A percentile compares a stretch with the other conserved stretches of the same genome.
Conservation (phyloP, 2,888 invertebrate genomes). For the Harmothoe impar region DNA sequence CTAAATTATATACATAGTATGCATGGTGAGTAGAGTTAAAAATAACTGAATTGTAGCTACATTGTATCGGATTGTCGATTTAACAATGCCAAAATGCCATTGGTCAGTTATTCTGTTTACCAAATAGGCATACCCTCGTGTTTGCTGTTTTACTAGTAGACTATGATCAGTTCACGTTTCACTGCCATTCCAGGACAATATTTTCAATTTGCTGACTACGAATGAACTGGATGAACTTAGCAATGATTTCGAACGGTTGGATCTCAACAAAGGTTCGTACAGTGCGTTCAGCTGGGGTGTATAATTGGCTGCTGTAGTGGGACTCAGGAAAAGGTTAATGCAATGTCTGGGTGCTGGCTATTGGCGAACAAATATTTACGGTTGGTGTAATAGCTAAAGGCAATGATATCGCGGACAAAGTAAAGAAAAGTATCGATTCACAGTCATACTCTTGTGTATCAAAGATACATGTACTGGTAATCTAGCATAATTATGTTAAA, state of each 20-base stretch:
- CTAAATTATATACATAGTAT: not conserved
- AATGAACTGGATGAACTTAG: conserved; percentile 51
- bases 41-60: not conserved
- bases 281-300: not conserved
- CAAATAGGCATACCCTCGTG: too few species aligned
- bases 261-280: conserved; percentile 43
- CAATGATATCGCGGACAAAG: too few species aligned
- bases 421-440: too few species aligned
- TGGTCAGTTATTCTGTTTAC: too few species aligned
- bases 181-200: conserved; percentile 29
- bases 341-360: not conserved
- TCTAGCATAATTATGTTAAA: too few species aligned
- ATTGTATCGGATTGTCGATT: not conserved
- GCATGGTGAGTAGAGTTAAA: not conserved
- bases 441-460: too few species aligned
- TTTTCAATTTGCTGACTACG: conserved; percentile 55
- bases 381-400: too few species aligned
- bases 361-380: not conserved
- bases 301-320: conserved; percentile 2
- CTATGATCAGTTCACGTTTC: not conserved
- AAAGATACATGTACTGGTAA: too few species aligned
- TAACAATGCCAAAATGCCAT: too few species aligned
- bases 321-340: not conserved
- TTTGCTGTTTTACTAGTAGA: too few species aligned
- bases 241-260: conserved; percentile 28